These are phyloP conservation scores for Nannospalax galili DNA, from an alignment of 2,113 vertebrate genomes.

Conservation along the genomic window DNA sequence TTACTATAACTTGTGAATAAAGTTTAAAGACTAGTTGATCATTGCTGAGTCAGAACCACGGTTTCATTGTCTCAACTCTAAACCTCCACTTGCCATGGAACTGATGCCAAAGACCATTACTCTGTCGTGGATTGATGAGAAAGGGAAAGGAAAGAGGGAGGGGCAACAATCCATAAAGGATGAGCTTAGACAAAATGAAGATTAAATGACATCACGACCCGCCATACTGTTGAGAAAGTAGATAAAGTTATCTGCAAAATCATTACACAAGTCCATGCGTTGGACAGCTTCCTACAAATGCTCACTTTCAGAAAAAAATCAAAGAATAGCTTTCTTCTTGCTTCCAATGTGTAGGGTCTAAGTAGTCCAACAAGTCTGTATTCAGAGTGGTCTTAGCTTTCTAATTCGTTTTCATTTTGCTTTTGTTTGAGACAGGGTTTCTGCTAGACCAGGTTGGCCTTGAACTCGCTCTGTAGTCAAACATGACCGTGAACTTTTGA, in stretches of 20 bases:
- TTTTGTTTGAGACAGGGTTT: not conserved
- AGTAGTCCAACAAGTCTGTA: not conserved
- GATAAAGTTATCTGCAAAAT: not conserved
- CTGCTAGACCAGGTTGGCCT: not conserved
- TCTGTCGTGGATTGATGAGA: conserved; percentile 22
- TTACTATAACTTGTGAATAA: not conserved
- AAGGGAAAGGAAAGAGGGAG: not conserved
- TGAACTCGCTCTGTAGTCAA: not conserved
- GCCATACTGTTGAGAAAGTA: not conserved
- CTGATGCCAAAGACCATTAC: conserved; percentile 8
- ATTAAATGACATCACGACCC: not conserved
- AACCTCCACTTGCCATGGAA: not conserved
- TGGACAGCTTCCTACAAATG: not conserved
- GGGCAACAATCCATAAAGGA: not conserved
- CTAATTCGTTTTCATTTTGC: not conserved
- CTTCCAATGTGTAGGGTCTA: not conserved
- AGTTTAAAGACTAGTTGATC: conserved; percentile 17
- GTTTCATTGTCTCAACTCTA: not conserved
- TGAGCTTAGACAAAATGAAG: not conserved
- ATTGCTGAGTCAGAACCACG: conserved; percentile 12
- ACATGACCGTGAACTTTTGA: not conserved
- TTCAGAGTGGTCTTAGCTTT: not conserved
- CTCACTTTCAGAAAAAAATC: conserved; percentile 13
- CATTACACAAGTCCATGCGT: not conserved
- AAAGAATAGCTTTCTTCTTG: not conserved